Conservation (phyloP, 2,113 vertebrate species). For the Catagonus wagneri region DNA sequence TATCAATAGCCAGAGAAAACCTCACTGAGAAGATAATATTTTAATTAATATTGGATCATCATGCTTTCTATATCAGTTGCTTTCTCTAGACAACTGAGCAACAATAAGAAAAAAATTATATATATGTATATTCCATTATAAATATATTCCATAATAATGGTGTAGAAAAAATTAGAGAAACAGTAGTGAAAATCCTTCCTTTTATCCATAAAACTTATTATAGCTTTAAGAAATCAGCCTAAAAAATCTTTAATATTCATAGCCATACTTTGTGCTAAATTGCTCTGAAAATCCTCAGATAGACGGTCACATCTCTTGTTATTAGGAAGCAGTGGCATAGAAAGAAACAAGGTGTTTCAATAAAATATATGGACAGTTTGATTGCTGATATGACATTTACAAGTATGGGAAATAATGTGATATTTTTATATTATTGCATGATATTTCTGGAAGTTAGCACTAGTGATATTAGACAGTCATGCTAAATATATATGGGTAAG, state of each 20-base stretch:
- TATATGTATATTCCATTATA: background rate
- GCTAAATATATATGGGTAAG: background rate
- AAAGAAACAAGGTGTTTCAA: conserved; percentile 60
- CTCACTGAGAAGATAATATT: background rate
- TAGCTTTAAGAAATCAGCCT: background rate
- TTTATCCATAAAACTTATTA: background rate
- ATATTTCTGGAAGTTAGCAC: conserved; percentile 7
- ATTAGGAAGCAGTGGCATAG: conserved; percentile 20
- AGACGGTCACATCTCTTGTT: background rate
- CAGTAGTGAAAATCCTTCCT: background rate
- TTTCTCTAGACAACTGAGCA: background rate
- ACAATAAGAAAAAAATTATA: background rate
- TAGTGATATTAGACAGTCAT: background rate
- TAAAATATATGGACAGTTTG: conserved; percentile 52
- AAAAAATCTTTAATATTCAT: conserved; percentile 47
- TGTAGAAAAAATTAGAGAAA: background rate
- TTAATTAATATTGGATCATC: background rate
- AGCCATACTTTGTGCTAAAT: background rate
- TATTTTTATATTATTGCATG: conserved; percentile 14
- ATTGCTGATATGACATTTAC: conserved; percentile 55
- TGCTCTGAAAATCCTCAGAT: conserved; percentile 30
- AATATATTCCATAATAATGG: background rate
- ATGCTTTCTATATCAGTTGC: background rate
- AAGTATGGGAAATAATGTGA: background rate
- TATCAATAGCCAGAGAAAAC: background rate